These are phyloP conservation scores for Telenomus remus DNA, from an alignment of 1,140 invertebrate genomes.

Conservation along the genomic window DNA sequence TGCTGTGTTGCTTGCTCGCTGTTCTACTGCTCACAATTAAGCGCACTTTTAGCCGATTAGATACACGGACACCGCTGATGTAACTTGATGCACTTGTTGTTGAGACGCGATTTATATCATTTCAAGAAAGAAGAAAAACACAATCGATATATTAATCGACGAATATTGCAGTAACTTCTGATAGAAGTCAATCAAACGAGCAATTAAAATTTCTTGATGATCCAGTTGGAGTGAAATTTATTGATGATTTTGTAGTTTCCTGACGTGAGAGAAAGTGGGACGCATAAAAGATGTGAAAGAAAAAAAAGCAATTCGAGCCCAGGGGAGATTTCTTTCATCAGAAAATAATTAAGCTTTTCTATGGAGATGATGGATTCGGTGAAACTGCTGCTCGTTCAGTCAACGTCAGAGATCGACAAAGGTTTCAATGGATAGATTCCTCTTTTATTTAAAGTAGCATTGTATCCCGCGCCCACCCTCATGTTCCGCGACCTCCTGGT, in stretches of 20 bases:
- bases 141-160: not conserved
- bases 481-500: slow-evolving; percentile 50
- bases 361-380: slow-evolving; percentile 74
- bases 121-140: not conserved
- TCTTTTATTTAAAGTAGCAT: slow-evolving; percentile 77
- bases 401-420: slow-evolving; percentile 76
- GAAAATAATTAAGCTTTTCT: slow-evolving; percentile 77
- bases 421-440: slow-evolving; percentile 73
- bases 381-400: slow-evolving; percentile 72
- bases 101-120: slow-evolving; percentile 1
- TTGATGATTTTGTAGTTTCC: slow-evolving; percentile 31
- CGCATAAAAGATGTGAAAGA: slow-evolving; percentile 26
- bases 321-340: slow-evolving; percentile 72
- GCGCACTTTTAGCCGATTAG: slow-evolving; percentile 75
- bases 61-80: slow-evolving; percentile 46
- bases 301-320: slow-evolving; percentile 55
- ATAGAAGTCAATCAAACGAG: slow-evolving; percentile 2
- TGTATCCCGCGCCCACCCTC: slow-evolving; percentile 69
- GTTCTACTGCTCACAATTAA: slow-evolving; percentile 72
- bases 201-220: slow-evolving; percentile 22
- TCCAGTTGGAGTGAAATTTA: slow-evolving; percentile 4
- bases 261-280: slow-evolving; percentile 20
- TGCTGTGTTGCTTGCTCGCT: slow-evolving; percentile 52
- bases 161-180: no score
- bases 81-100: slow-evolving; percentile 36